A percentile compares a stretch with the other conserved stretches of the same genome.
phyloP scores from a whole-genome alignment of 2,797 vertebrate genomes.

The Scolopax bukidnonensis region DNA sequence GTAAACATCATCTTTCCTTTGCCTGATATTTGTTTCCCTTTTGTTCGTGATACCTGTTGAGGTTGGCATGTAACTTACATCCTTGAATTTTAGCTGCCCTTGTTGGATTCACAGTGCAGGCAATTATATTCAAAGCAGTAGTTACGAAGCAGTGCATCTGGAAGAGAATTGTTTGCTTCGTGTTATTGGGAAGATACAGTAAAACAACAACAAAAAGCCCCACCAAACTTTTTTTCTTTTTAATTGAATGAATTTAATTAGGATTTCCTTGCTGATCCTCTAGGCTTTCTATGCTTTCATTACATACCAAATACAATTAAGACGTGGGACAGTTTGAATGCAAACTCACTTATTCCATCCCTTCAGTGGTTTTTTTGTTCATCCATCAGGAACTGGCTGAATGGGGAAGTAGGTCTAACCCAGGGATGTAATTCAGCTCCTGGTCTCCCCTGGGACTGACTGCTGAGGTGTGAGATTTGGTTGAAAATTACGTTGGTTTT shows the following conservation, averaged over 20 bases:
- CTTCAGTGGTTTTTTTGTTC: background rate
- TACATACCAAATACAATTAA: background rate
- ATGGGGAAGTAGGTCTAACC: background rate
- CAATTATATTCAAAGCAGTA: slow-evolving; percentile 29
- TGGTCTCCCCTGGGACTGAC: background rate
- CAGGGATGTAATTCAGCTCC: background rate
- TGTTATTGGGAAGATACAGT: slow-evolving; percentile 7
- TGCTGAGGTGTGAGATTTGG: background rate
- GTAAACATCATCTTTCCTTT: background rate
- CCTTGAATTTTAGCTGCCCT: slow-evolving; percentile 36
- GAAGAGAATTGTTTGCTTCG: slow-evolving; percentile 21
- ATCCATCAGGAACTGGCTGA: background rate
- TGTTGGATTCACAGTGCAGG: slow-evolving; percentile 41
- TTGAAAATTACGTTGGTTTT: background rate
- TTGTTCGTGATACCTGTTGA: background rate
- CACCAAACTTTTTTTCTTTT: background rate
- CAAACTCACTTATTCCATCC: background rate
- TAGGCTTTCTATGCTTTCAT: background rate
- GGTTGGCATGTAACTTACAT: background rate
- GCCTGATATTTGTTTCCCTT: background rate
- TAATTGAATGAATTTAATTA: background rate
- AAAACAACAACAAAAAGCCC: background rate
- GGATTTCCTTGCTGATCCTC: background rate
- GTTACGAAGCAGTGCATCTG: slow-evolving; percentile 44
- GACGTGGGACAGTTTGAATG: background rate